Evolutionary conservation across 2,797 vertebrate species (phyloP).

Genomic region (Micropoecilia bifurca): DNA sequence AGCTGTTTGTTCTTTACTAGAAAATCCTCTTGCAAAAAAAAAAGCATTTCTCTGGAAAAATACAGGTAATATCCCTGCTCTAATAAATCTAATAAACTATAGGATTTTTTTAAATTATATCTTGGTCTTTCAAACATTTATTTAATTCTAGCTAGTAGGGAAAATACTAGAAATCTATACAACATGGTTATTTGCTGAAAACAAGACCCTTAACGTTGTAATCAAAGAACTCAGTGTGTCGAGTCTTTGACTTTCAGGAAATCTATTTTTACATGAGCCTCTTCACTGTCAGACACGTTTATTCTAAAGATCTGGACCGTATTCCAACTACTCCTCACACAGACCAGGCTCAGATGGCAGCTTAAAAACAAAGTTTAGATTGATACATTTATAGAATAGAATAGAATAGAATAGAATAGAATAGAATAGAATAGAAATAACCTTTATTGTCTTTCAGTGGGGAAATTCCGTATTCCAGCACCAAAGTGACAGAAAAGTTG

Average conservation of each 20-base stretch:
- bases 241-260: constrained; percentile 2
- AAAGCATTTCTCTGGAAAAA: background rate
- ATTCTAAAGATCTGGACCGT: background rate
- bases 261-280: background rate
- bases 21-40: constrained; percentile 43
- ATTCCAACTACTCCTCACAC: background rate
- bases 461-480: background rate
- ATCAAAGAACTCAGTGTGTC: background rate
- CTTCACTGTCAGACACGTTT: background rate
- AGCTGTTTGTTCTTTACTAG: constrained; percentile 41
- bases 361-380: background rate
- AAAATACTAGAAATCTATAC: background rate
- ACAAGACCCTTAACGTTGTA: background rate
- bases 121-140: background rate
- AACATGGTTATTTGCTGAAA: constrained; percentile 2
- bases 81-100: background rate
- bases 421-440: background rate
- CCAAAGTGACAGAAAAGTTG: no score
- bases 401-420: background rate
- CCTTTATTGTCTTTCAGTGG: background rate
- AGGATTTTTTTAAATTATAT: background rate
- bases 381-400: background rate
- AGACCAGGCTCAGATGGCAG: background rate
- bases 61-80: background rate
- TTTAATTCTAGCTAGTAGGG: constrained; percentile 2